Evolutionary conservation across 1,140 invertebrate genomes (phyloP).

Genomic region (Chironomus striatipennis): DNA sequence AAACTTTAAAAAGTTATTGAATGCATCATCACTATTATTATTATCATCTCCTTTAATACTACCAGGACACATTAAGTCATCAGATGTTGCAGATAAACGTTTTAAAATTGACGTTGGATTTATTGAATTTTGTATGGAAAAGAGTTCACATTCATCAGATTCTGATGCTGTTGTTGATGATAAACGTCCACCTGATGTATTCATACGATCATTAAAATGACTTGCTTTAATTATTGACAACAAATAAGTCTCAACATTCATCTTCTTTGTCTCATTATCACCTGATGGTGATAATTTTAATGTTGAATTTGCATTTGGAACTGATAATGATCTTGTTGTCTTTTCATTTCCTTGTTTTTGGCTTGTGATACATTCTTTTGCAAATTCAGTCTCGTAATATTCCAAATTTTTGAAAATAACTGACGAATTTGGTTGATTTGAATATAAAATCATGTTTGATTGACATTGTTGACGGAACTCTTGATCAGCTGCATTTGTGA

Average conservation of each 20-base stretch:
- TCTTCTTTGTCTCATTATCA: background rate
- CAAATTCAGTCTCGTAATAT: constrained; percentile 24
- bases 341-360: background rate
- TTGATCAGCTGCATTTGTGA: constrained; percentile 25
- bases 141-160: constrained; percentile 9
- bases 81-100: background rate
- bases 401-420: constrained; percentile 23
- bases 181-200: background rate
- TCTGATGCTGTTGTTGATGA: constrained; percentile 6
- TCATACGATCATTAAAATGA: constrained; percentile 22
- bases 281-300: background rate
- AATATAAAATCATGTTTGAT: constrained; percentile 7
- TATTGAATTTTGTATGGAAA: background rate
- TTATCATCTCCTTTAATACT: background rate
- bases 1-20: background rate
- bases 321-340: background rate
- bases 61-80: background rate
- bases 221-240: constrained; percentile 5
- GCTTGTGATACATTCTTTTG: background rate
- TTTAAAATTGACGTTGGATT: background rate
- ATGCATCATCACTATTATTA: constrained; percentile 4
- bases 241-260: constrained; percentile 16
- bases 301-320: constrained; percentile 6
- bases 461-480: constrained; percentile 20
- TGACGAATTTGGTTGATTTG: constrained; percentile 18